These are phyloP conservation scores for Smittia aterrima DNA, from an alignment of 2,888 invertebrate genomes.

Conservation along the genomic window DNA sequence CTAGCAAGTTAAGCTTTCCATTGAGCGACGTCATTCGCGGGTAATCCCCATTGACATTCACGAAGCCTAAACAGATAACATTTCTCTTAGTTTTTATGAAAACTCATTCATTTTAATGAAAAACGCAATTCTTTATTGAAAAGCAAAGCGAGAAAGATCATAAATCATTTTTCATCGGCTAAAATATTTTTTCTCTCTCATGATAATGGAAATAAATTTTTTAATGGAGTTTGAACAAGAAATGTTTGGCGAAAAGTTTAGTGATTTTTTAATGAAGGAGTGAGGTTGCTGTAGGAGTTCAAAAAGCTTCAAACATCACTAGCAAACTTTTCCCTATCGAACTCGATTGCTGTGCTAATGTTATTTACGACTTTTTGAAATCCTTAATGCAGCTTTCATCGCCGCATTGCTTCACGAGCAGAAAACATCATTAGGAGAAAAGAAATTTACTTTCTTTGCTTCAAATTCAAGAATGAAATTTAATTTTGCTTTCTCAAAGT, in stretches of 20 bases:
- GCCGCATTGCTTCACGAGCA: neutral
- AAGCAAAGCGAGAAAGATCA: neutral
- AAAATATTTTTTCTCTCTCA: neutral
- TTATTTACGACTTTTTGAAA: neutral
- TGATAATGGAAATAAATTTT: slow-evolving; percentile 10
- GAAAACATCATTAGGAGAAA: neutral
- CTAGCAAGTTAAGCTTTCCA: too few species aligned
- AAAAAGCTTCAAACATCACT: neutral
- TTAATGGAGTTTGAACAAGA: slow-evolving; percentile 11
- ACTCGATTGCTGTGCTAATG: neutral
- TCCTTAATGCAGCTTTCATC: neutral
- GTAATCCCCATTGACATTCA: neutral
- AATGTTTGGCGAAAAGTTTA: neutral
- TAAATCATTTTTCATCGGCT: slow-evolving; percentile 12
- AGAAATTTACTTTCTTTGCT: neutral
- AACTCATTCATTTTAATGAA: slow-evolving; percentile 15
- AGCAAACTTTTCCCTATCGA: too few species aligned
- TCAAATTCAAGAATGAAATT: neutral
- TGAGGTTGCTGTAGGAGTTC: too few species aligned
- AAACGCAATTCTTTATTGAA: neutral
- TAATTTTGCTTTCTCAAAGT: slow-evolving; percentile 17
- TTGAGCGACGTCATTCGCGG: too few species aligned
- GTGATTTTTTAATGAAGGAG: too few species aligned
- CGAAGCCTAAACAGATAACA: neutral
- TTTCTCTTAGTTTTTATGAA: neutral